These are phyloP conservation scores for Gulo gulo DNA, from an alignment of 2,113 vertebrate species.

Conservation along the genomic window DNA sequence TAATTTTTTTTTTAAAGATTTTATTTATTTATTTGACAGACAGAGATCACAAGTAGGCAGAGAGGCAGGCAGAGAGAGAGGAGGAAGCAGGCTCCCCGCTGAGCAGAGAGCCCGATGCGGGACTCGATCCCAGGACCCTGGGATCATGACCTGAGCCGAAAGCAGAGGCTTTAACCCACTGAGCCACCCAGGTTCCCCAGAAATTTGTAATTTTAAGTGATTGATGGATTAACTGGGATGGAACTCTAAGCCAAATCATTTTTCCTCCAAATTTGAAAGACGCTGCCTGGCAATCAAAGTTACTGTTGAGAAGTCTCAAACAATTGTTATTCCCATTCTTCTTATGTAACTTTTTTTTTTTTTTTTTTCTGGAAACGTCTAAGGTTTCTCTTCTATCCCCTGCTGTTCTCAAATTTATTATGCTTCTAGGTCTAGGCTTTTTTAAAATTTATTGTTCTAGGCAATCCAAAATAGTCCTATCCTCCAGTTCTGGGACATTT, in stretches of 20 bases:
- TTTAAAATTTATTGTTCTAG: neutral
- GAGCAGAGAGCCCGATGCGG: too few species aligned
- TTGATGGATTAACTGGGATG: neutral
- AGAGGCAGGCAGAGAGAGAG: too few species aligned
- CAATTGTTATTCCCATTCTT: neutral
- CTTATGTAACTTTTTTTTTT: neutral
- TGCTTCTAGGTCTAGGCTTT: neutral
- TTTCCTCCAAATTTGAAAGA: neutral
- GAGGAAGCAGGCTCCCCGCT: too few species aligned
- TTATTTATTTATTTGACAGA: too few species aligned
- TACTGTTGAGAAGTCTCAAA: neutral
- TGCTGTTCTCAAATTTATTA: neutral
- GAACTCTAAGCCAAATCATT: neutral
- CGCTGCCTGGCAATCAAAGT: neutral
- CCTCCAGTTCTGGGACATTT: neutral
- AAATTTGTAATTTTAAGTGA: neutral
- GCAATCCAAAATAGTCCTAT: neutral
- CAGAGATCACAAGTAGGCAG: too few species aligned
- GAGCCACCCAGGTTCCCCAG: too few species aligned
- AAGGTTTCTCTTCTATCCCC: neutral
- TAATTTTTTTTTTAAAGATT: conserved; percentile 24
- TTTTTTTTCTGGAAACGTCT: neutral
- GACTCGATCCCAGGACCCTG: too few species aligned
- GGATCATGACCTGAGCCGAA: too few species aligned
- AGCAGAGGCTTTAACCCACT: too few species aligned